Evolutionary conservation across 2,888 invertebrate species (phyloP), one percentile per base, ranked within the genome.

Genomic region (Cyaniris semiargus): DNA sequence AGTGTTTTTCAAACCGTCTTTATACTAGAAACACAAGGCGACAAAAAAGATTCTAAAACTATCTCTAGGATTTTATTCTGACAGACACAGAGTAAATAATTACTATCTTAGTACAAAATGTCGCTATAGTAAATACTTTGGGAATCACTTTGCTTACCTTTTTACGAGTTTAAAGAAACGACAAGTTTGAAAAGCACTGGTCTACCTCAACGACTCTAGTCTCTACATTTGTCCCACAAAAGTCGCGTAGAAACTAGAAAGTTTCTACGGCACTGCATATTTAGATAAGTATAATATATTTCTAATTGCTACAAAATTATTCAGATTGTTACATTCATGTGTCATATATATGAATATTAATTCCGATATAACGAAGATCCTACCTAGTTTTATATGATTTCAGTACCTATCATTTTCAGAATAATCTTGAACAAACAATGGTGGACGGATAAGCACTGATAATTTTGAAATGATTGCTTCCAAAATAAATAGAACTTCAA

Each of bases 401-500:
- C 66, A 66, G 27, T 66, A 66, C 66, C 66, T 27, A 66, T 66
- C 66, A 27, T 27, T 66, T 66, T 66, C 66, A 66, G 27, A 66
- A 66, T 1, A 60, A 60, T 1, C 15, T 1, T 31, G 27, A 66
- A 31, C 18, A 27, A 31, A 66, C 13, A 15, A 23, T 66, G 66
- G 66, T 66, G 66, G 66, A 66, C 66, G 66, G 66, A 66, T 66
- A 66, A 66, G 66, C 66, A 66, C 66, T 66, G 66, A 66, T 66
- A 66, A 66, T 66, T 1, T 66, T 66, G 13, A 66, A 31, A 31
- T 31, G 3, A 18, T 31, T 66, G 23, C 23, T 21, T 60, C 1
- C 23, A 60, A 21, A 21, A 60, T 13, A 60, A 60, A 23, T 60
- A 23, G 1, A 13, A 60, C 60, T 4, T 60, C 4, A 60, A 60